Evolutionary conservation across 2,888 invertebrate species (phyloP).

Genomic region (Tipula unca): DNA sequence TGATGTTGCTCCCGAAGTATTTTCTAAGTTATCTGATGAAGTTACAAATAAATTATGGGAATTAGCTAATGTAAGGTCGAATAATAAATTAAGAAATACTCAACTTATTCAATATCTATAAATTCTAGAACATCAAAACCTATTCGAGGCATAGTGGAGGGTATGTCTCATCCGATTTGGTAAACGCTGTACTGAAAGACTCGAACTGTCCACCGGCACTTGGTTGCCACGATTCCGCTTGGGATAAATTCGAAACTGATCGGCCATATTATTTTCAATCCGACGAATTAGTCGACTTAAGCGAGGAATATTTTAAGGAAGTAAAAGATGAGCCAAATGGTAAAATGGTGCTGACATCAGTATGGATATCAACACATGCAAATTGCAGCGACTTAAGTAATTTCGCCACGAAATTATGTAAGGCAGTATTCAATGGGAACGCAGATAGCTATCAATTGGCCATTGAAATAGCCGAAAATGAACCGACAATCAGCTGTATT

Average conservation of each 20-base stretch:
- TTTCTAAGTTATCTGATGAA: constrained; percentile 38
- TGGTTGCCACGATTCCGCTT: constrained; percentile 38
- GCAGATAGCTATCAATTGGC: constrained; percentile 30
- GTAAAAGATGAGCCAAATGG: constrained; percentile 27
- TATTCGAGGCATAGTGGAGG: constrained; percentile 40
- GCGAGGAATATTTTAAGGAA: constrained; percentile 38
- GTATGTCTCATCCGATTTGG: constrained; percentile 36
- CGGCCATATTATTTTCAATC: constrained; percentile 36
- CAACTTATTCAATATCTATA: neutral
- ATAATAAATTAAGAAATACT: neutral
- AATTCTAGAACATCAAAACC: constrained; percentile 36
- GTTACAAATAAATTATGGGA: constrained; percentile 41
- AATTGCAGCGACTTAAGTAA: constrained; percentile 25
- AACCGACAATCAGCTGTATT: constrained; percentile 26
- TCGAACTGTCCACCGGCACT: constrained; percentile 38
- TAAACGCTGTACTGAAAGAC: constrained; percentile 40
- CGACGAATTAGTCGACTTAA: constrained; percentile 32
- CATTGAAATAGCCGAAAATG: constrained; percentile 29
- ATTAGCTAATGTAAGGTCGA: constrained; percentile 34
- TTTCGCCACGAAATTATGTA: constrained; percentile 33
- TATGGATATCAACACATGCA: constrained; percentile 32
- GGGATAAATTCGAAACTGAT: constrained; percentile 39
- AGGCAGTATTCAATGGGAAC: constrained; percentile 34
- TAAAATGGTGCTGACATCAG: constrained; percentile 31
- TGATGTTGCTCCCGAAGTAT: constrained; percentile 36